Conservation (phyloP, 2,797 vertebrate species). For the Alcedo quadribrachys region DNA sequence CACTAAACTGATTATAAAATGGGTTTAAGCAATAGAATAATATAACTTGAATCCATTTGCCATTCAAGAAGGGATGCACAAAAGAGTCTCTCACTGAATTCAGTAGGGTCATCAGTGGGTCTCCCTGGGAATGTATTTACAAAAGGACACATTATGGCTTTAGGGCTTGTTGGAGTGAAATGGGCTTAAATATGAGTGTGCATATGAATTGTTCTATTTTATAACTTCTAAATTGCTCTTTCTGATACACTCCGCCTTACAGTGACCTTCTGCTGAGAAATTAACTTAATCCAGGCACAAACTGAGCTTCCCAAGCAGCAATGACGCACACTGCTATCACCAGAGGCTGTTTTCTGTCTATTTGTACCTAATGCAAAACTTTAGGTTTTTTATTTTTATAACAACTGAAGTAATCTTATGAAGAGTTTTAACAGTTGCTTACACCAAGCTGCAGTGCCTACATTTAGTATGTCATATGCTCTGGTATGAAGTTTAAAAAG, state of each 20-base stretch:
- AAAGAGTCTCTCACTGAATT: conserved; percentile 57
- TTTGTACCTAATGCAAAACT: not conserved
- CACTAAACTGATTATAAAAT: not conserved
- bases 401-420: not conserved
- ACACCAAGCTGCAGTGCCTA: not conserved
- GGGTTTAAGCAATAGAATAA: not conserved
- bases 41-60: conserved; percentile 29
- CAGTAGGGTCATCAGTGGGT: conserved; percentile 24
- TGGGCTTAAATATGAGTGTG: conserved; percentile 13
- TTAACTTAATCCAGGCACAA: not conserved
- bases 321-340: not conserved
- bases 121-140: conserved; percentile 38
- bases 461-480: not conserved
- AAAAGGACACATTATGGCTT: conserved; percentile 24
- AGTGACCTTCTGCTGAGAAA: not conserved
- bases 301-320: not conserved
- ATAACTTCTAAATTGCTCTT: conserved; percentile 22
- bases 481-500: not conserved
- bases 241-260: not conserved
- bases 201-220: conserved; percentile 14
- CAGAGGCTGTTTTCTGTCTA: not conserved
- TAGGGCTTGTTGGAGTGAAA: conserved; percentile 19
- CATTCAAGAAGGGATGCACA: conserved; percentile 35
- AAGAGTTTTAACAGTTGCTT: not conserved
- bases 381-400: not conserved